These are phyloP conservation scores for Platalea minor DNA, from an alignment of 2,797 vertebrate species.

Conservation along the genomic window DNA sequence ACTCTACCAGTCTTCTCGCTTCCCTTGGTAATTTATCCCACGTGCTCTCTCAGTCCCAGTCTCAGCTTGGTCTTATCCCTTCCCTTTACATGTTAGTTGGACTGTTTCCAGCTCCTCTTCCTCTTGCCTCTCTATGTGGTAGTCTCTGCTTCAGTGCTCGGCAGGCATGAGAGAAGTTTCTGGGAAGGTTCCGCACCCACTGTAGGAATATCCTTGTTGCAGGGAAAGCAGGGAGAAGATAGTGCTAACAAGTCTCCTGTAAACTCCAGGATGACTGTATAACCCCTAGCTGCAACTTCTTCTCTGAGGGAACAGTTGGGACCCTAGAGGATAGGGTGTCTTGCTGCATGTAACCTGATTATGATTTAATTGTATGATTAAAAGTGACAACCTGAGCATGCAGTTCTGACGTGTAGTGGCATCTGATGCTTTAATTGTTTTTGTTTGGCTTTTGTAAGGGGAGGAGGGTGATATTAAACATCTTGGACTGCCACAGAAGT, in stretches of 20 bases:
- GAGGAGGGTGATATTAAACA: background rate
- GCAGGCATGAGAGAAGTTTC: background rate
- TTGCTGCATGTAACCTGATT: background rate
- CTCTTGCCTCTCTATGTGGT: background rate
- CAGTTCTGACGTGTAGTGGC: background rate
- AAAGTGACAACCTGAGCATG: background rate
- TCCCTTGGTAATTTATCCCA: background rate
- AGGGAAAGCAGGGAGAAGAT: background rate
- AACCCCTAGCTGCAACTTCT: background rate
- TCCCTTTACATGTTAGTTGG: background rate
- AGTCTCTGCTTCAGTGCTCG: background rate
- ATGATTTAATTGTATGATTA: background rate
- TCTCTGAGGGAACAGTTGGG: background rate
- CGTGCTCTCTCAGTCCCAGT: background rate
- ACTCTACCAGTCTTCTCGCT: background rate
- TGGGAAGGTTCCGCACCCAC: background rate
- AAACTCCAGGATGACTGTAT: background rate
- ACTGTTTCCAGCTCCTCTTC: background rate
- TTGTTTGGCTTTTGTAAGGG: background rate
- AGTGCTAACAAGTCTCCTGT: background rate
- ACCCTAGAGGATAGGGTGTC: background rate
- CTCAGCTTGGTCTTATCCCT: background rate
- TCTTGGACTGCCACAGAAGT: background rate
- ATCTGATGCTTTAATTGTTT: background rate
- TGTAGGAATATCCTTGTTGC: background rate